Base-by-base conservation (phyloP, 2,113 vertebrate species). In the Onychostruthus taczanowskii region DNA sequence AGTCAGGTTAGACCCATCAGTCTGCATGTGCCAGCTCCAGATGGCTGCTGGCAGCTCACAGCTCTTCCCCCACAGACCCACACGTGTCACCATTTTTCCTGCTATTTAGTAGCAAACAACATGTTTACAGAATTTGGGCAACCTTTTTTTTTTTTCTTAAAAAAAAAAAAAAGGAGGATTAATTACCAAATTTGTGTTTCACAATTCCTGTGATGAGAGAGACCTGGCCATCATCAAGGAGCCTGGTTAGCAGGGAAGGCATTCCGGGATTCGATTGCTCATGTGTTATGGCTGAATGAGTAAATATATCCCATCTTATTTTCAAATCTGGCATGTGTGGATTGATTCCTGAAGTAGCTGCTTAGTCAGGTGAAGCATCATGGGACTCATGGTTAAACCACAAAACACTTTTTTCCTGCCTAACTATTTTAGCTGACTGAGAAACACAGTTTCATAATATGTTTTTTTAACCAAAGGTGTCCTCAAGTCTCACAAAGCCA, bases 381-480 rank as follows among this genome's bases (percentile, higher is more conserved):
- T 92, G 85, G 37, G 95, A 79, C 31, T 33, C 56, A 87, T 58
- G 85, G 75, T 88, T 93, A 89, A 91, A 93, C 97, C 94, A 96
- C 93, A 91, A 76, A 93, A 80, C 82, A 86, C 68, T 89, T 92
- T 58, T 91, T 94, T 72, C 63, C 72, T 86, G 50, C 75, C 74
- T 87, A 74, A 53, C 86, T 80, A 9, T 73, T 88, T 90, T 92
- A 88, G 89, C 73, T 91, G 84, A 91, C 73, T 61, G 88, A 94
- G 83, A 84, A 94, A 86, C 72, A 76, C 0, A 12, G 44, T 91
- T 89, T 93, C 15, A 1, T 78, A 95, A 90, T 30, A 62, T 87
- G 90, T 95, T 96, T 94, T 84, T 84, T 90, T 82, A 91, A 95
- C 67, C 59, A 66, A 92, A 96, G 91, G 87, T 91, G 75, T 91